A percentile compares a stretch with the other conserved stretches of the same genome.
These are phyloP conservation scores for Camelus bactrianus DNA, from an alignment of 2,113 vertebrate genomes.

Conservation along the genomic window DNA sequence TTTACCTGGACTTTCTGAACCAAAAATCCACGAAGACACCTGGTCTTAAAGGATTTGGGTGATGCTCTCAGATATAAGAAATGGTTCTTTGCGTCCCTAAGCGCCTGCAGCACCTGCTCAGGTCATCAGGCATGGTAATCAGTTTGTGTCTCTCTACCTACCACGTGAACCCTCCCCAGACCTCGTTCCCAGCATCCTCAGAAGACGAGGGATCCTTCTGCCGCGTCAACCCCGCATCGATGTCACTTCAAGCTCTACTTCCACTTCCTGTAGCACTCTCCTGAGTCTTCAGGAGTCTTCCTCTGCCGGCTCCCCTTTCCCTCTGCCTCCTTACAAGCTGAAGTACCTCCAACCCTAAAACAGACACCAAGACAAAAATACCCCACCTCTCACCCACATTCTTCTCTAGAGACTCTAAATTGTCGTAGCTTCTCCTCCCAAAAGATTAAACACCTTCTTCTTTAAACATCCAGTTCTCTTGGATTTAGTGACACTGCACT, in stretches of 20 bases:
- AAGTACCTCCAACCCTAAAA: neutral
- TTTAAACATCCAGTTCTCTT: neutral
- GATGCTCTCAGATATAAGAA: neutral
- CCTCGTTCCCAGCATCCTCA: neutral
- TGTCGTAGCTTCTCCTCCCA: neutral
- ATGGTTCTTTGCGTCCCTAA: neutral
- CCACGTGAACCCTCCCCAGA: neutral
- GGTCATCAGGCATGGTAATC: neutral
- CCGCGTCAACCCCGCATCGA: neutral
- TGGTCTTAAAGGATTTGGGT: neutral
- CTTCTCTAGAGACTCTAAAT: neutral
- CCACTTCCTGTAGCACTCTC: neutral
- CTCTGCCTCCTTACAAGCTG: neutral
- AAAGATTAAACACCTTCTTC: neutral
- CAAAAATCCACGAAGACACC: neutral
- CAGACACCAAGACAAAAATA: neutral
- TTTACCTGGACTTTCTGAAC: neutral
- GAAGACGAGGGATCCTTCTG: neutral
- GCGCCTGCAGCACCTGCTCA: neutral
- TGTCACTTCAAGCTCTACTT: neutral
- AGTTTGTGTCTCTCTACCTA: neutral
- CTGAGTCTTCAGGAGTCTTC: neutral
- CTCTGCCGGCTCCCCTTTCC: neutral
- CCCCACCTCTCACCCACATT: neutral
- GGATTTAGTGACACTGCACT: neutral